phyloP scores from a whole-genome alignment of 2,797 vertebrate genomes.

The Hydrophis major region DNA sequence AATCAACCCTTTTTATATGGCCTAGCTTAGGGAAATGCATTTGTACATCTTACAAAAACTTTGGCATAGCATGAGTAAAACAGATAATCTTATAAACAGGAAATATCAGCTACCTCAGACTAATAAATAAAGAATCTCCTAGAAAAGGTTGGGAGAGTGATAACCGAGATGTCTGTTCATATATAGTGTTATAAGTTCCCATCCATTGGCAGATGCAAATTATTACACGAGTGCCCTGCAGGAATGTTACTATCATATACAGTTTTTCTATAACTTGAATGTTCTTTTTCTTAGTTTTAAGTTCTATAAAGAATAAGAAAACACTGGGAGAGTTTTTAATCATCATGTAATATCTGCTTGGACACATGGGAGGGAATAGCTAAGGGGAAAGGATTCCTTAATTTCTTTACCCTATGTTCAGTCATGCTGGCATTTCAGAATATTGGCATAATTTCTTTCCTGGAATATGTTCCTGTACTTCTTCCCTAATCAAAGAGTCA shows the following conservation, averaged over 20 bases:
- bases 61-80: background rate
- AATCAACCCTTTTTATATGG: background rate
- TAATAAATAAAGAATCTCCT: too few relatives aligned
- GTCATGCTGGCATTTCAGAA: background rate
- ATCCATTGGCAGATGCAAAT: background rate
- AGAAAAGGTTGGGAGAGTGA: background rate
- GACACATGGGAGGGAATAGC: background rate
- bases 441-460: background rate
- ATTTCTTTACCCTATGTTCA: background rate
- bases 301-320: background rate
- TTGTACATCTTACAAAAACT: background rate
- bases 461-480: background rate
- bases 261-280: background rate
- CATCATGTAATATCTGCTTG: background rate
- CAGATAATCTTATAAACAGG: background rate
- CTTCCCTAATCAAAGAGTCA: background rate
- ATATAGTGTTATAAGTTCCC: background rate
- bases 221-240: background rate
- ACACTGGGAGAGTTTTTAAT: background rate
- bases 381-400: background rate
- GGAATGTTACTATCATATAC: background rate
- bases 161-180: background rate
- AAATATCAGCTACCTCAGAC: background rate
- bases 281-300: background rate
- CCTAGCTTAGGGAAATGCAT: background rate